phyloP scores from a whole-genome alignment of 2,888 invertebrate genomes.

The Pandemis corylana region DNA sequence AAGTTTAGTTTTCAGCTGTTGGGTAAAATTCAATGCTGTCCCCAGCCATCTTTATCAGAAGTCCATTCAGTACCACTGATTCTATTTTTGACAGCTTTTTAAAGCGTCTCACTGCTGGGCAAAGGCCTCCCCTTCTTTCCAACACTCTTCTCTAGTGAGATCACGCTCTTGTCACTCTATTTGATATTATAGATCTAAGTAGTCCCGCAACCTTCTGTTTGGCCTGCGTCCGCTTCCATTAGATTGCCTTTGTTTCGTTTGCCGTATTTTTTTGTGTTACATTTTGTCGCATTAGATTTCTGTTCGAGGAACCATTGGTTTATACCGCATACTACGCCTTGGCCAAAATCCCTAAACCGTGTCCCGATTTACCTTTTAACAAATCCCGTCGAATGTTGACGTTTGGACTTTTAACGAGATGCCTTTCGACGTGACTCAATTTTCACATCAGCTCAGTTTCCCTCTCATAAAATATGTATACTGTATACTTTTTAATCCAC shows the following conservation, averaged over 20 bases:
- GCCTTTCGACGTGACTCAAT: constrained; percentile 36
- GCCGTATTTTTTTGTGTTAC: neutral
- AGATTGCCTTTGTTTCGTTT: neutral
- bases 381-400: constrained; percentile 32
- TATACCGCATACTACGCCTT: neutral
- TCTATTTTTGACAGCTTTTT: too few species aligned
- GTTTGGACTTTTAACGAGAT: constrained; percentile 38
- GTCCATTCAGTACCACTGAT: neutral
- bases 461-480: constrained; percentile 25
- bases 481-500: constrained; percentile 32
- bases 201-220: too few species aligned
- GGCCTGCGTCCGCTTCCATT: neutral
- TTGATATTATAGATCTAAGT: too few species aligned
- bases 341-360: constrained; percentile 24
- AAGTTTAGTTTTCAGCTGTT: neutral
- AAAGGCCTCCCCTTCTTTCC: too few species aligned
- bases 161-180: too few species aligned
- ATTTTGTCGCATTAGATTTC: neutral
- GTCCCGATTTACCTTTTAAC: constrained; percentile 32
- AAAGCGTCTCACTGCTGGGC: too few species aligned
- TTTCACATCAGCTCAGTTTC: constrained; percentile 31
- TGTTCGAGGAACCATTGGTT: neutral
- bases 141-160: too few species aligned
- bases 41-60: too few species aligned
- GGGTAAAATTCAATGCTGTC: neutral